Evolutionary conservation across 2,797 vertebrate species (phyloP), one percentile per base, ranked within the genome.

Genomic region (Cephalopachus bancanus): DNA sequence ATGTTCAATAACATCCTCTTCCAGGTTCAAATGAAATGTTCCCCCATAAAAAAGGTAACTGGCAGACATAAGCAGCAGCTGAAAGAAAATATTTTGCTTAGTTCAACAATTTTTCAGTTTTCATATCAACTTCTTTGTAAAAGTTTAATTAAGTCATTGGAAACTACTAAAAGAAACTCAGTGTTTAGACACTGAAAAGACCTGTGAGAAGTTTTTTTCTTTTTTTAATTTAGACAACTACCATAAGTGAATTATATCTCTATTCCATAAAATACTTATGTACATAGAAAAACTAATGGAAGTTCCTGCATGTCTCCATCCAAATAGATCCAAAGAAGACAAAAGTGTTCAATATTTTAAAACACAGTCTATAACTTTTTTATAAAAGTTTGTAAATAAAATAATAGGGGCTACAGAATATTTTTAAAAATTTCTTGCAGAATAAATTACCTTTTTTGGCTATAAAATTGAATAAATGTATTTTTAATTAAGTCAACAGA

Each of bases 281-380:
- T 9, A 5, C 3, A 55, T 0, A 51, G 5, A 81, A 12, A 92
- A 59, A 59, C 60, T 9, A 95, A 53, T 17, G 75, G 1, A 86
- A 83, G 87, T 83, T 10, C 16, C 24, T 92, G n/a, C 10, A 33
- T 60, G 55, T 75, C 30, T 67, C 44, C 24, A 49, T 49, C 12
- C 19, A 33, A 95, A 89, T 22, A 95, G 89, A 90, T 78, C 2
- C 15, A 86, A 76, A 71, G 59, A 90, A 44, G 12, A 74, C 7
- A 67, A 80, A 79, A 37, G 37, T 37, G 37, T 37, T 37, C 37
- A n/a, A 74, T 83, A 94, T 78, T 86, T 33, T 51, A 37, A 87
- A 72, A 89, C 15, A 69, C 11, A 57, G 53, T 74, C 33, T 67
- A 78, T 28, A 28, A 1, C 37, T 37, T 20, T 19, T 75, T 80